Conservation (phyloP, 2,888 invertebrate genomes). For the Oxytorus armatus region DNA sequence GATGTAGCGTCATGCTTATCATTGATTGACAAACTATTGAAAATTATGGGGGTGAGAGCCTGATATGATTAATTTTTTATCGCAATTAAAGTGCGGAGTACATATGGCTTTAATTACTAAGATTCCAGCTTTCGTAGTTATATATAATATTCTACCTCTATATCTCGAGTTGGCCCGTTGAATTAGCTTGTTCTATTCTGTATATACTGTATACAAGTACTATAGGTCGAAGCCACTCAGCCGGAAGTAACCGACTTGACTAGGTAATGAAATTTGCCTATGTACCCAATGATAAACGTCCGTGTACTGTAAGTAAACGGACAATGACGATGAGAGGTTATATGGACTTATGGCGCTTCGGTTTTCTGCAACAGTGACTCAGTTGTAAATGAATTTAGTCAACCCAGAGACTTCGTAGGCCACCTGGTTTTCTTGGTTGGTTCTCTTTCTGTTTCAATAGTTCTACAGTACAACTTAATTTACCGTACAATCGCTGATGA, state of each 20-base stretch:
- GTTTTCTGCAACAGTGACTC: slow-evolving; percentile 36
- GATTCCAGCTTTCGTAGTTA: slow-evolving; percentile 12
- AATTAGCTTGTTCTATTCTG: slow-evolving; percentile 24
- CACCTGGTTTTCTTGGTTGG: too few relatives aligned
- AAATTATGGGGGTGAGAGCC: too few relatives aligned
- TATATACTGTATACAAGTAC: slow-evolving; percentile 24
- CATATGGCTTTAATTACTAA: slow-evolving; percentile 28
- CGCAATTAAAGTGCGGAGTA: slow-evolving; percentile 29
- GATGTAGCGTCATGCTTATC: too few relatives aligned
- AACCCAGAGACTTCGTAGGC: slow-evolving; percentile 30
- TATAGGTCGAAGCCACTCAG: slow-evolving; percentile 64
- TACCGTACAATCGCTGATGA: background rate
- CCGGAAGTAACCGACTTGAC: slow-evolving; percentile 75
- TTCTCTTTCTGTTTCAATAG: slow-evolving; percentile 7
- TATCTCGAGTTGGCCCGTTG: slow-evolving; percentile 33
- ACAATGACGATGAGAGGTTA: slow-evolving; percentile 43
- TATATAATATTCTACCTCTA: slow-evolving; percentile 1
- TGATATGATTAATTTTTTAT: slow-evolving; percentile 33
- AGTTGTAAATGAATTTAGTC: slow-evolving; percentile 50
- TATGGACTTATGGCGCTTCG: slow-evolving; percentile 48
- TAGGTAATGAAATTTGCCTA: slow-evolving; percentile 75
- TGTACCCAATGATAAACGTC: slow-evolving; percentile 66
- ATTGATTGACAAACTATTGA: too few relatives aligned
- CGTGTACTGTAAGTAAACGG: slow-evolving; percentile 49
- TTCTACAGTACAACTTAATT: background rate